Percentiles rank a stretch among this genome's conserved stretches.
phyloP scores from a whole-genome alignment of 2,797 vertebrate species.

The Picus viridis region DNA sequence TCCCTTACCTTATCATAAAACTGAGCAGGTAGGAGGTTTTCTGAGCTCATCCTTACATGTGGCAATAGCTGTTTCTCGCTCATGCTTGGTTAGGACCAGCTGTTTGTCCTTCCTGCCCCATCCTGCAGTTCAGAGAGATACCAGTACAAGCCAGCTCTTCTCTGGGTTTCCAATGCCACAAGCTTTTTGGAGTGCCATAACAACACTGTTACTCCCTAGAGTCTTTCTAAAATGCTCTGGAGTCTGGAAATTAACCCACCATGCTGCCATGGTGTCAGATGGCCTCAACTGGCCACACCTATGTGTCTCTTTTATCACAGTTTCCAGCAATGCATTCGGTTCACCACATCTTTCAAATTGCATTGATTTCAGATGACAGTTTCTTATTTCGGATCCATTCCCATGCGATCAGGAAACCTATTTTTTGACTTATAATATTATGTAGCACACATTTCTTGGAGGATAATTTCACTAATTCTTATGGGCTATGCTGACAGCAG shows the following conservation, averaged over 20 bases:
- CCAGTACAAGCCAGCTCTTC: not conserved
- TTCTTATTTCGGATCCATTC: not conserved
- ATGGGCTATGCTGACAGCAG: not conserved
- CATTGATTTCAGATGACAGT: not conserved
- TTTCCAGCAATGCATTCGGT: not conserved
- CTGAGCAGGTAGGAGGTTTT: not conserved
- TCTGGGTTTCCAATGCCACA: not conserved
- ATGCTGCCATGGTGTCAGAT: not conserved
- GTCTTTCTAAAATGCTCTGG: not conserved
- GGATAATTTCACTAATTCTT: slow-evolving; percentile 38
- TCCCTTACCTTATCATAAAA: not conserved
- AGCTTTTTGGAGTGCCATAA: not conserved
- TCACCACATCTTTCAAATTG: not conserved
- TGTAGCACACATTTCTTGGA: not conserved
- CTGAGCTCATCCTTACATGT: not conserved
- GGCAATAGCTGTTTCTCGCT: not conserved
- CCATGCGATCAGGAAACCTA: not conserved
- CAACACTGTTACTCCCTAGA: not conserved
- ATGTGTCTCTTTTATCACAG: not conserved
- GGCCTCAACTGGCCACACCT: not conserved
- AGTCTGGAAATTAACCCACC: not conserved
- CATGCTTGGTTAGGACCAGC: not conserved
- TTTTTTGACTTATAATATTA: not conserved
- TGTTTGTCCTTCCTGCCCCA: not conserved
- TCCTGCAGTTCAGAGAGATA: not conserved